Percentiles rank a stretch among this genome's conserved stretches.
Evolutionary conservation across 2,888 invertebrate species (phyloP).

Genomic region (Scaptomyza cyrtandrae): DNA sequence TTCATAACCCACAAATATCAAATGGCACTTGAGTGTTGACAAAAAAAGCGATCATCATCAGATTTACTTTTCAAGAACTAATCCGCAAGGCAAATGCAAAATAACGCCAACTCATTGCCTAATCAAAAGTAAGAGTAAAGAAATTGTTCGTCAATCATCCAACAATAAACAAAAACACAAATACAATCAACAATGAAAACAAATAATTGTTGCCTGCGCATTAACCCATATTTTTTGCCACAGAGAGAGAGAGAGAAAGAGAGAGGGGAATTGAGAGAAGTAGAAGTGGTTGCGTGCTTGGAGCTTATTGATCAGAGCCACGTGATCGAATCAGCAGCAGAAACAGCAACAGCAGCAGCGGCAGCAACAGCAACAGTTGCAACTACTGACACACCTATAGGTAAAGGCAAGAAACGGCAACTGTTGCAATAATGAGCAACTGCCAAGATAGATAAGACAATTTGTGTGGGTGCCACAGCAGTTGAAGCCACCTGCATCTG

Average conservation of each 20-base stretch:
- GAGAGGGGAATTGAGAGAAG: background rate
- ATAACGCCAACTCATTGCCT: slow-evolving; percentile 66
- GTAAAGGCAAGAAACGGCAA: slow-evolving; percentile 45
- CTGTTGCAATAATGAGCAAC: slow-evolving; percentile 77
- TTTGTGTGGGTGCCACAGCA: slow-evolving; percentile 68
- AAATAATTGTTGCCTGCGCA: slow-evolving; percentile 69
- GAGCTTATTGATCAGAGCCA: slow-evolving; percentile 80
- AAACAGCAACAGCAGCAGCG: slow-evolving; percentile 10
- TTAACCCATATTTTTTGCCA: slow-evolving; percentile 77
- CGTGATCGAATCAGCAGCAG: slow-evolving; percentile 66
- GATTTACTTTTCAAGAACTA: slow-evolving; percentile 80
- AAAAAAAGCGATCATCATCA: slow-evolving; percentile 63
- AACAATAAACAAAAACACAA: slow-evolving; percentile 37
- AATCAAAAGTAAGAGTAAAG: slow-evolving; percentile 80
- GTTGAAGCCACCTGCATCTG: slow-evolving; percentile 68
- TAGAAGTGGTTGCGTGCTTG: slow-evolving; percentile 74
- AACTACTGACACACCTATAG: slow-evolving; percentile 82
- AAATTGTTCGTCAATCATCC: slow-evolving; percentile 51
- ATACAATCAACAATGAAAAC: slow-evolving; percentile 76
- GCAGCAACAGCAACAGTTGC: slow-evolving; percentile 55
- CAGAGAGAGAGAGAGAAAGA: slow-evolving; percentile 5
- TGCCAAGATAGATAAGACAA: slow-evolving; percentile 63
- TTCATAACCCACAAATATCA: slow-evolving; percentile 61
- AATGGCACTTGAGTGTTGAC: slow-evolving; percentile 59
- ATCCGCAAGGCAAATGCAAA: slow-evolving; percentile 50